Percentiles rank a stretch among this genome's conserved stretches.
Evolutionary conservation across 2,113 vertebrate species (phyloP).

Genomic region (Petrocephalus microphthalmus): DNA sequence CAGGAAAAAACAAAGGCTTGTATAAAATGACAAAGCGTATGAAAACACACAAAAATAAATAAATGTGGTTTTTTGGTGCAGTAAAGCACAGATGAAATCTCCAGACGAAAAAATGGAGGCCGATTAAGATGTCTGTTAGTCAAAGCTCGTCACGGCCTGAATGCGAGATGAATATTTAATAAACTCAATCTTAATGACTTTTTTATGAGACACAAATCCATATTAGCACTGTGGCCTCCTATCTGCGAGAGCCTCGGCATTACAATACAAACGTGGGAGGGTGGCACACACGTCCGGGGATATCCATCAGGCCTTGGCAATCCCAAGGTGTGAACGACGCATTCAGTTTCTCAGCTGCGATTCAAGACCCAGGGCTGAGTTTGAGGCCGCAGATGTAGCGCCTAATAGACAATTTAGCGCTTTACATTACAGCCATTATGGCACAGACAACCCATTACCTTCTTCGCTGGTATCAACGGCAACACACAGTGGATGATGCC

Average conservation of each 20-base stretch:
- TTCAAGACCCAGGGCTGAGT: neutral
- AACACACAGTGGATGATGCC: neutral
- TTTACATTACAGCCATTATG: neutral
- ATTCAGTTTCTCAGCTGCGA: neutral
- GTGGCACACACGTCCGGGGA: neutral
- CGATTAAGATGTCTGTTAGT: constrained; percentile 2
- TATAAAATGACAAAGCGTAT: neutral
- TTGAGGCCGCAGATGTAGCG: neutral
- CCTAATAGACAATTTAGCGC: neutral
- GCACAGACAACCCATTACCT: neutral
- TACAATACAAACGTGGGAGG: neutral
- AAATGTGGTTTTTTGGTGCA: neutral
- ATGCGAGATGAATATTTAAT: constrained; percentile 37
- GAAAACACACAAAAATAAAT: neutral
- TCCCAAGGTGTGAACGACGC: neutral
- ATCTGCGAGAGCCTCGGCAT: neutral
- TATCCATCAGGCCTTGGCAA: neutral
- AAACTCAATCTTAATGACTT: constrained; percentile 33
- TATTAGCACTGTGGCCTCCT: constrained; percentile 21
- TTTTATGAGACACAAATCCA: constrained; percentile 38
- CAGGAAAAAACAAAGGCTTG: neutral
- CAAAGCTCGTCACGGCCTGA: constrained; percentile 15
- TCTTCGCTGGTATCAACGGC: neutral
- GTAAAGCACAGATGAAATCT: neutral
- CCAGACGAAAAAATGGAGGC: neutral